Conservation (phyloP, 2,113 vertebrate species). For the Willisornis vidua region DNA sequence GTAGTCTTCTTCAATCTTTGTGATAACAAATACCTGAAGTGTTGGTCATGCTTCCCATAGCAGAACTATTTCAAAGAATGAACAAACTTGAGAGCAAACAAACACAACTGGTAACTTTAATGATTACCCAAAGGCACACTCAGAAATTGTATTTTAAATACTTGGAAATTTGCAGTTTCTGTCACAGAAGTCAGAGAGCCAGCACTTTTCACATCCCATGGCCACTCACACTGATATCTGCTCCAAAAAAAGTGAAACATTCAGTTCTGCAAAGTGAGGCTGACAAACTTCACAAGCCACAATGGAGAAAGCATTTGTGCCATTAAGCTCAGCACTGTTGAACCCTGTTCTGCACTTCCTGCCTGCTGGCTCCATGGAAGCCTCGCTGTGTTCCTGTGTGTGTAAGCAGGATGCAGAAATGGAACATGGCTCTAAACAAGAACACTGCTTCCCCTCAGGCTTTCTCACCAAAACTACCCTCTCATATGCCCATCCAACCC, state of each 20-base stretch:
- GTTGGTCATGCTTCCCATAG: not conserved
- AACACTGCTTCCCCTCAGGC: not conserved
- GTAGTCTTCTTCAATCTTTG: not conserved
- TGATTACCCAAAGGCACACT: not conserved
- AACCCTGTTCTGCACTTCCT: not conserved
- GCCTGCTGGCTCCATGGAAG: not conserved
- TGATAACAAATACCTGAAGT: not conserved
- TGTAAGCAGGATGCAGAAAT: not conserved
- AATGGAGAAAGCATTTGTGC: not conserved
- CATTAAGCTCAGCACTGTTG: not conserved
- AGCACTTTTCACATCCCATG: not conserved
- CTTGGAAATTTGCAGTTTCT: not conserved
- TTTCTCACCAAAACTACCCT: not conserved
- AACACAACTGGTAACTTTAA: not conserved
- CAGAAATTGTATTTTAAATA: not conserved
- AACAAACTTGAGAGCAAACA: not conserved
- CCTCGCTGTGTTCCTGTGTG: not conserved
- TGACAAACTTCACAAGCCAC: not conserved
- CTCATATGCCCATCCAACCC: not conserved
- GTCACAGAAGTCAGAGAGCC: not conserved
- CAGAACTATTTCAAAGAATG: not conserved
- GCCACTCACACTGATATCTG: accelerated
- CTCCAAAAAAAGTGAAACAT: not conserved
- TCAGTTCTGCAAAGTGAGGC: not conserved
- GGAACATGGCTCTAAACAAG: not conserved